Conservation (phyloP, 2,888 invertebrate species). For the Ptychoptera contaminata region DNA sequence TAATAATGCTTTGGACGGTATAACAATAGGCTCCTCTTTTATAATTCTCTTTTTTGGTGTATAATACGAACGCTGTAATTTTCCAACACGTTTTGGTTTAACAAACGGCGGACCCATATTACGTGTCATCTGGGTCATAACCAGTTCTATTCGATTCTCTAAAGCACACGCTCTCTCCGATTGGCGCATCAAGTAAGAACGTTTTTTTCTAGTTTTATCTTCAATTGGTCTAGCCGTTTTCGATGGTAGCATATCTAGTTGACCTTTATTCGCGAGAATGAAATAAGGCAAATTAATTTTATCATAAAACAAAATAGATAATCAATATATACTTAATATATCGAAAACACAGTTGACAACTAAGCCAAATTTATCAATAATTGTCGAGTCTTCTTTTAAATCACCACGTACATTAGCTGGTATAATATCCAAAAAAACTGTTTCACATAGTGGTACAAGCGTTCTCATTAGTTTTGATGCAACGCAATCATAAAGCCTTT, state of each 20-base stretch:
- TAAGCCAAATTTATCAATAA: constrained; percentile 21
- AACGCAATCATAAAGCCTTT: constrained; percentile 18
- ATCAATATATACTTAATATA: constrained; percentile 6
- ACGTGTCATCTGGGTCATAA: constrained; percentile 23
- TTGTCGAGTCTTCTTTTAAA: constrained; percentile 15
- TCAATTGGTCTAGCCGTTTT: constrained; percentile 16
- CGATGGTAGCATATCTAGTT: constrained; percentile 21
- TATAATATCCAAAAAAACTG: constrained; percentile 22
- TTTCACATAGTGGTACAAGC: constrained; percentile 18
- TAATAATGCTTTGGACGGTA: too few species aligned
- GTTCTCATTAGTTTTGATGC: constrained; percentile 16
- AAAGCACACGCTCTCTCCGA: constrained; percentile 22
- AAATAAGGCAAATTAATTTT: background rate
- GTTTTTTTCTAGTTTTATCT: constrained; percentile 15
- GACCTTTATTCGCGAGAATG: constrained; percentile 10
- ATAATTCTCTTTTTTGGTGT: constrained; percentile 8
- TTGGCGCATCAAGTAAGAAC: constrained; percentile 16
- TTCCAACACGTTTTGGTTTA: constrained; percentile 17
- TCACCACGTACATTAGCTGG: constrained; percentile 19
- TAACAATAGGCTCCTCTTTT: too few species aligned
- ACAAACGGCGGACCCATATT: constrained; percentile 22
- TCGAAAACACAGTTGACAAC: constrained; percentile 12
- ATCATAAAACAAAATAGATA: too few species aligned
- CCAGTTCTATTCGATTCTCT: constrained; percentile 23
- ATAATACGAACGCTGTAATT: constrained; percentile 18